These are phyloP conservation scores for Tachysurus vachellii DNA, from an alignment of 2,113 vertebrate genomes.

Conservation along the genomic window DNA sequence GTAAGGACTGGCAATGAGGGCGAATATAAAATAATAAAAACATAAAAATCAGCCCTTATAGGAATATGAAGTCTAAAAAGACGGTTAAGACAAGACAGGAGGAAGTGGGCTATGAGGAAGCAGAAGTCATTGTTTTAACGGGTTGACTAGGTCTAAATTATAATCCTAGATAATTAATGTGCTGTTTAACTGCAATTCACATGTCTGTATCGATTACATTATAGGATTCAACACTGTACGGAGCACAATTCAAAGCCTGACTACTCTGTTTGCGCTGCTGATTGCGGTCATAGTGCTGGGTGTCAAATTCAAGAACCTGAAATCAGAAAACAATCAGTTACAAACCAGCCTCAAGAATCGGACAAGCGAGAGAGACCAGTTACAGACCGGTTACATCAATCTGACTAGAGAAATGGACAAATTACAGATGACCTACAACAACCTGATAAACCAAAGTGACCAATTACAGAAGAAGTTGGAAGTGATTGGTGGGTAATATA, in stretches of 20 bases:
- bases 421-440: not conserved
- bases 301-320: not conserved
- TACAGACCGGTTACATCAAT: not conserved
- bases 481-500: not conserved
- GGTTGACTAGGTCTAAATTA: not conserved
- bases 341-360: no score
- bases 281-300: not conserved
- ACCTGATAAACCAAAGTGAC: not conserved
- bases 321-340: not conserved
- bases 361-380: not conserved
- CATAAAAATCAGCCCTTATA: no score
- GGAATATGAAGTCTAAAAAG: no score
- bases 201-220: not conserved
- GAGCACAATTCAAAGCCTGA: no score
- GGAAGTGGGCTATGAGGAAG: not conserved
- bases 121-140: not conserved
- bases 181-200: not conserved
- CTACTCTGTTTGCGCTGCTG: not conserved
- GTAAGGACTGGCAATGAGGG: no score
- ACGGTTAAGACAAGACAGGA: no score
- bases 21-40: no score
- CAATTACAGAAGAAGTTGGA: not conserved
- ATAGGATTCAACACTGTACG: no score
- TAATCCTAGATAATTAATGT: not conserved
- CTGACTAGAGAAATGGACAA: not conserved